phyloP scores from a whole-genome alignment of 2,113 vertebrate species.

The Tychaedon coryphoeus region DNA sequence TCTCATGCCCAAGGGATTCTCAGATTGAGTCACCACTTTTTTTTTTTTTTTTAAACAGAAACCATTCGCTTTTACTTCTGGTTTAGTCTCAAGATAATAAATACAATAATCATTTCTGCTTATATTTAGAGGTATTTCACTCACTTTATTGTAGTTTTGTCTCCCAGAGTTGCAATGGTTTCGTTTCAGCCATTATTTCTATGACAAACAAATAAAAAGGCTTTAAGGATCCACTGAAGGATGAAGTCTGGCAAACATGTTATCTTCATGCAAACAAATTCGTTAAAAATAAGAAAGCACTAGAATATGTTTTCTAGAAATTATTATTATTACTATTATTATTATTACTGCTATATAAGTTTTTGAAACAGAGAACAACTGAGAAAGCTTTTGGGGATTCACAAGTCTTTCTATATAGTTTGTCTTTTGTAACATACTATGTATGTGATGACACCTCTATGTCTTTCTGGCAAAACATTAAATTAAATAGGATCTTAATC shows the following conservation, averaged over 20 bases:
- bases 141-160: background rate
- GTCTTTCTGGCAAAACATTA: background rate
- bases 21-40: background rate
- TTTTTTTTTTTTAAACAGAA: background rate
- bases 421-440: background rate
- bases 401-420: background rate
- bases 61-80: background rate
- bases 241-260: background rate
- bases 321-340: too few species aligned
- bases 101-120: background rate
- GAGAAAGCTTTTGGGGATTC: background rate
- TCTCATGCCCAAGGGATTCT: constrained; percentile 40
- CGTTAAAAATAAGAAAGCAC: background rate
- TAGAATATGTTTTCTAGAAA: background rate
- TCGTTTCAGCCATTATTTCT: background rate
- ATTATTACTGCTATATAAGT: background rate
- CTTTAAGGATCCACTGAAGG: constrained; percentile 12
- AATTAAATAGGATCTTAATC: background rate
- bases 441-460: background rate
- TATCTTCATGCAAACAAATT: background rate
- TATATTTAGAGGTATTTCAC: background rate
- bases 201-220: constrained; percentile 27
- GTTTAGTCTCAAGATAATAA: constrained; percentile 2
- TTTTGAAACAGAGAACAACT: background rate
- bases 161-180: background rate